Percentiles rank a stretch among this genome's conserved stretches.
Evolutionary conservation across 2,797 vertebrate genomes (phyloP).

Genomic region (Lophius americanus): DNA sequence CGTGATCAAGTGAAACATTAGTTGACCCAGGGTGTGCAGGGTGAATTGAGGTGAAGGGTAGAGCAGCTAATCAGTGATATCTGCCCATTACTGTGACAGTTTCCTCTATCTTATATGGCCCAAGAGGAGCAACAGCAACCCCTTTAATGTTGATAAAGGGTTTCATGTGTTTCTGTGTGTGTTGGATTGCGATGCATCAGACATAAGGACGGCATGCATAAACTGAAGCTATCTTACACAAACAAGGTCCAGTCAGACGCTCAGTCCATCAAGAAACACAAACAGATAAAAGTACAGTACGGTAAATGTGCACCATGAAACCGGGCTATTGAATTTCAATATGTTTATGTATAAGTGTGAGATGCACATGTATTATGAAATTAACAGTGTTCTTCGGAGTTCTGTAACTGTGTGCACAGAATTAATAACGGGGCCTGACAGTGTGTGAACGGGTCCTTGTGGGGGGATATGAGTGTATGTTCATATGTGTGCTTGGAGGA

Average conservation of each 20-base stretch:
- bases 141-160: constrained; percentile 21
- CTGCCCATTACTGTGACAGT: constrained; percentile 58
- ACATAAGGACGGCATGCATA: constrained; percentile 2
- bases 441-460: constrained; percentile 22
- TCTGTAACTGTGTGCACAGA: constrained; percentile 6
- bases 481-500: constrained; percentile 51
- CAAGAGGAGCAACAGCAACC: constrained; percentile 38
- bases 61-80: constrained; percentile 67
- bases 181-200: background rate
- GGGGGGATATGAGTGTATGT: background rate
- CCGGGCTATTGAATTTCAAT: constrained; percentile 14
- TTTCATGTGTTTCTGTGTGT: background rate
- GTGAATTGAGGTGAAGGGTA: constrained; percentile 74
- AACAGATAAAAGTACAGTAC: constrained; percentile 19
- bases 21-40: constrained; percentile 61
- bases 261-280: constrained; percentile 35
- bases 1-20: constrained; percentile 19
- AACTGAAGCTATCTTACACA: constrained; percentile 31
- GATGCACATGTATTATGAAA: background rate
- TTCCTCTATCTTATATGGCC: constrained; percentile 48
- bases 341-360: constrained; percentile 22
- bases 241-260: constrained; percentile 31
- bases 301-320: background rate
- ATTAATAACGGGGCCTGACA: constrained; percentile 19
- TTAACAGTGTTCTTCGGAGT: background rate